These are phyloP conservation scores for Hydropsyche tenuis DNA, from an alignment of 1,140 invertebrate genomes.

Conservation along the genomic window DNA sequence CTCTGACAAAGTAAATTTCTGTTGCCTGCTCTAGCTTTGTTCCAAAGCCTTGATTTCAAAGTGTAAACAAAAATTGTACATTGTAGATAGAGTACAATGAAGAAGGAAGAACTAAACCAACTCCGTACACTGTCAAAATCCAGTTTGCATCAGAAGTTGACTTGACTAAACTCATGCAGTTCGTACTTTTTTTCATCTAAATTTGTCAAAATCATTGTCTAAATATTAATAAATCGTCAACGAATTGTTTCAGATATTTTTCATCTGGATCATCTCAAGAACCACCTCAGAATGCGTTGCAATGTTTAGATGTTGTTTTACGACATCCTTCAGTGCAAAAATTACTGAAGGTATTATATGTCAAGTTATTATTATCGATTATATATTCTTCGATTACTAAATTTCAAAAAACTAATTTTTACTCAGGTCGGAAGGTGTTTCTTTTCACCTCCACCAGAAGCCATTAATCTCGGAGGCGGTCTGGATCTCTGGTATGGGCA, in stretches of 20 bases:
- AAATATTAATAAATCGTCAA: no score
- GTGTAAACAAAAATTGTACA: no score
- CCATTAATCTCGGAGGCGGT: conserved; percentile 66
- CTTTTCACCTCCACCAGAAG: conserved; percentile 58
- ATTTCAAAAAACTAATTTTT: conserved; percentile 7
- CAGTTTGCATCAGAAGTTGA: conserved; percentile 60
- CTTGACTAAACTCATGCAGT: conserved; percentile 35
- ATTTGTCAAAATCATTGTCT: not conserved
- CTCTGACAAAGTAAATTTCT: no score
- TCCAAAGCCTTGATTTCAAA: no score
- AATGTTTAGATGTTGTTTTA: conserved; percentile 85
- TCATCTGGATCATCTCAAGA: conserved; percentile 52
- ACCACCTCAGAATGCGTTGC: conserved; percentile 71
- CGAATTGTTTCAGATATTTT: conserved; percentile 58
- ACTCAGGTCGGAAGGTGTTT: conserved; percentile 63
- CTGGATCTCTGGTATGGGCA: conserved; percentile 71
- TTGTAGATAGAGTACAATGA: conserved; percentile 53
- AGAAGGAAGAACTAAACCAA: conserved; percentile 59
- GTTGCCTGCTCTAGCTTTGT: no score
- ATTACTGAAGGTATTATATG: conserved; percentile 56
- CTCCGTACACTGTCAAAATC: conserved; percentile 66
- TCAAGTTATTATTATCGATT: not conserved
- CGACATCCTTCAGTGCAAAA: conserved; percentile 63
- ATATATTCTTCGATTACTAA: no score
- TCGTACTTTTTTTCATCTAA: not conserved